Conservation (phyloP, 2,888 invertebrate genomes). For the Eilema griseolum region DNA sequence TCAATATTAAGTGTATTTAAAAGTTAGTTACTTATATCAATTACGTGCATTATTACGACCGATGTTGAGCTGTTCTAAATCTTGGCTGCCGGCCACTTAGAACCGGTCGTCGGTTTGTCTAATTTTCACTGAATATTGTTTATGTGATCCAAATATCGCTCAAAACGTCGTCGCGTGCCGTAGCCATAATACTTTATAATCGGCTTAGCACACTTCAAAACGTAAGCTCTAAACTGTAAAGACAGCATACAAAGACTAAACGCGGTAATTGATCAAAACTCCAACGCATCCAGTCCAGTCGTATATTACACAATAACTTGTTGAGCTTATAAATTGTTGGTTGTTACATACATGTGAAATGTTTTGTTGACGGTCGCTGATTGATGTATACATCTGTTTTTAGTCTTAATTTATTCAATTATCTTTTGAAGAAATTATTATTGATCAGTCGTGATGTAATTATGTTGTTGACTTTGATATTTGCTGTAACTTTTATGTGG, state of each 20-base stretch:
- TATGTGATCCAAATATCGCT: slow-evolving; percentile 5
- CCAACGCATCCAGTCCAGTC: slow-evolving; percentile 11
- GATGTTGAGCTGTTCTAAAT: background rate
- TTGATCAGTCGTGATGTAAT: slow-evolving; percentile 1
- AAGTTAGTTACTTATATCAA: too few species aligned
- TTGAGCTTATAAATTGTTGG: slow-evolving; percentile 22
- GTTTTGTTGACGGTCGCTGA: slow-evolving; percentile 18
- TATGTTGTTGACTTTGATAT: slow-evolving; percentile 2
- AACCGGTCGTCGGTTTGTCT: background rate
- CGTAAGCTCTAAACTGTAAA: slow-evolving; percentile 20
- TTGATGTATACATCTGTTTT: slow-evolving; percentile 24
- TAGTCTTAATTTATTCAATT: slow-evolving; percentile 22
- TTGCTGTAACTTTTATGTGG: background rate
- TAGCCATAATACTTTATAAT: slow-evolving; percentile 16
- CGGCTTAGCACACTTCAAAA: slow-evolving; percentile 21
- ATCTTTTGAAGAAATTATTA: slow-evolving; percentile 1
- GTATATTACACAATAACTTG: slow-evolving; percentile 20
- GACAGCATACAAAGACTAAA: slow-evolving; percentile 22
- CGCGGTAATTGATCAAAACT: slow-evolving; percentile 24
- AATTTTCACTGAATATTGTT: slow-evolving; percentile 1
- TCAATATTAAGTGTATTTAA: too few species aligned
- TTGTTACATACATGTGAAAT: slow-evolving; percentile 24
- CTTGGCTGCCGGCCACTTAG: background rate
- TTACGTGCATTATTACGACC: too few species aligned
- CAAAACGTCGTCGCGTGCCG: slow-evolving; percentile 7